These are phyloP conservation scores for Bolborhynchus lineola DNA, from an alignment of 2,113 vertebrate genomes.

Conservation along the genomic window DNA sequence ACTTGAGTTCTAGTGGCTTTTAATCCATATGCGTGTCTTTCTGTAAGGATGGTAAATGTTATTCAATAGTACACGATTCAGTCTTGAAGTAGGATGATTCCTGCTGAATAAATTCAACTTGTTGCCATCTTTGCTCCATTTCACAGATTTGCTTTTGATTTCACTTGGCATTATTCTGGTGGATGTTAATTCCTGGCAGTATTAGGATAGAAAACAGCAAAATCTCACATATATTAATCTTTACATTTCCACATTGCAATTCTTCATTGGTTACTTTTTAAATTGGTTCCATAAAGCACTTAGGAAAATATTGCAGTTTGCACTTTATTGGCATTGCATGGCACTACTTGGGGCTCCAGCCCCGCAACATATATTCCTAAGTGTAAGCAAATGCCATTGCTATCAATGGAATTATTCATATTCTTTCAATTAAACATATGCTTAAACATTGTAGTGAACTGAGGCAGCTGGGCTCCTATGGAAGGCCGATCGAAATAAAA, in stretches of 20 bases:
- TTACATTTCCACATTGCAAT: neutral
- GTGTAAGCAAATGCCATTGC: neutral
- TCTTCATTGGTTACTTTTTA: conserved; percentile 34
- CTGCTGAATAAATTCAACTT: neutral
- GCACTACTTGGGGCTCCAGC: conserved; percentile 1
- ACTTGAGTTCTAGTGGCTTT: neutral
- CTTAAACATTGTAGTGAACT: conserved; percentile 18
- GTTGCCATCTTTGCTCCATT: conserved; percentile 26
- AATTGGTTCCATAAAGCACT: neutral
- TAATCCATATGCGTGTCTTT: neutral
- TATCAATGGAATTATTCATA: conserved; percentile 57
- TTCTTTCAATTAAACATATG: conserved; percentile 62
- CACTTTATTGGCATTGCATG: conserved; percentile 18
- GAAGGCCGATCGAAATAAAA: neutral
- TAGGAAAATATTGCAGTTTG: conserved; percentile 18
- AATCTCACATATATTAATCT: conserved; percentile 17
- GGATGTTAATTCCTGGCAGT: conserved; percentile 35
- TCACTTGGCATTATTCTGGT: neutral
- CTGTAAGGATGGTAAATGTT: neutral
- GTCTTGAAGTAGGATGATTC: neutral
- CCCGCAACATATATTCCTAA: conserved; percentile 41
- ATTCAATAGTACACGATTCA: neutral
- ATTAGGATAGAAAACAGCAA: conserved; percentile 14
- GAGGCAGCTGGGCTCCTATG: conserved; percentile 44
- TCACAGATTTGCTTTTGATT: conserved; percentile 31